Percentiles rank a stretch among this genome's conserved stretches.
These are phyloP conservation scores for Mormyrops boulengeri DNA, from an alignment of 2,797 vertebrate genomes.

Conservation along the genomic window DNA sequence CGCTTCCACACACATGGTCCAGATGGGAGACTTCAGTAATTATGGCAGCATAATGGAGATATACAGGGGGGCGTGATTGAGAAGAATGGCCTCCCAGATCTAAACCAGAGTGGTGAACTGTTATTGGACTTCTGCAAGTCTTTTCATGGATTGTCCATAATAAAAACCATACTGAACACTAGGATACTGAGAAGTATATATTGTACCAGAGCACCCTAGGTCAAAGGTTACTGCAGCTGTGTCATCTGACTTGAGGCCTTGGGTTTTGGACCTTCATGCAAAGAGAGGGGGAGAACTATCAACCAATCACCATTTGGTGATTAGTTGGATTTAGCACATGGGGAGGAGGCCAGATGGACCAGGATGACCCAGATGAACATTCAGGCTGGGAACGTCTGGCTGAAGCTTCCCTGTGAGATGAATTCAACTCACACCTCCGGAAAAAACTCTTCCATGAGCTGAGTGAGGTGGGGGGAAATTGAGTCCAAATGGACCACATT, in stretches of 20 bases:
- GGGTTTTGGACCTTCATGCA: background rate
- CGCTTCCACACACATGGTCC: background rate
- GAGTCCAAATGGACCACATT: background rate
- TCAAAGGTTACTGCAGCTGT: background rate
- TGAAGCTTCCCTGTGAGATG: background rate
- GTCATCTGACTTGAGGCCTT: background rate
- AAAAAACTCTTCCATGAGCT: background rate
- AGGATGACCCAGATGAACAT: background rate
- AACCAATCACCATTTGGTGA: background rate
- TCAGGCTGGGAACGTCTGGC: background rate
- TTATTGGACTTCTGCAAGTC: background rate
- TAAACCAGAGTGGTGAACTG: background rate
- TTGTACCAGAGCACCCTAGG: background rate
- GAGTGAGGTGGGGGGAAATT: background rate
- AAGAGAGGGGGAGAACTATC: background rate
- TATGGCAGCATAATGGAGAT: background rate
- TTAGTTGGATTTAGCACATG: background rate
- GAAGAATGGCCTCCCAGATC: background rate
- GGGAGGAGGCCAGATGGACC: constrained; percentile 5
- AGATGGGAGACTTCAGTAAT: background rate
- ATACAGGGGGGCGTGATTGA: background rate
- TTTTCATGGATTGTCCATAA: background rate
- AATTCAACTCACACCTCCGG: background rate
- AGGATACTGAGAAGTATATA: background rate
- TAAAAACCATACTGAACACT: background rate